phyloP scores from a whole-genome alignment of 2,888 invertebrate species.

The Odontocolon sp. region DNA sequence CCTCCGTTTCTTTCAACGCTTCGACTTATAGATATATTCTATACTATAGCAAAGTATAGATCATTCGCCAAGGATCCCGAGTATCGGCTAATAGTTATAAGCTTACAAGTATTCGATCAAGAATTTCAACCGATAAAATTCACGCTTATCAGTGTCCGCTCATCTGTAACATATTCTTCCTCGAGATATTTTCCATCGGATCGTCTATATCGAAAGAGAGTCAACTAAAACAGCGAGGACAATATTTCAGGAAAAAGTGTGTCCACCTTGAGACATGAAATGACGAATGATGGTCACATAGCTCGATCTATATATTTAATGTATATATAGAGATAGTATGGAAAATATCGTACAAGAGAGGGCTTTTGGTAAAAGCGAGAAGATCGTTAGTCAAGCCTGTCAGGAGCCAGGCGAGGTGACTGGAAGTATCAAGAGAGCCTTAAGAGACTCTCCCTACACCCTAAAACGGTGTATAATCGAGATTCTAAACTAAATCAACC shows the following conservation, averaged over 20 bases:
- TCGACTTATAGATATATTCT: too few species aligned
- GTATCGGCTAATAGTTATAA: not conserved
- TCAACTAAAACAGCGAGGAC: too few species aligned
- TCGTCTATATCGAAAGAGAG: too few species aligned
- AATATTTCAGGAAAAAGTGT: not conserved
- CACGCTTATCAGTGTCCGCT: conserved; percentile 27
- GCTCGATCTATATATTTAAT: not conserved
- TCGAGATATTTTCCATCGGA: too few species aligned
- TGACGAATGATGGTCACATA: conserved; percentile 17
- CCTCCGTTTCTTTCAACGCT: conserved; percentile 26
- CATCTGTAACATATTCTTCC: too few species aligned
- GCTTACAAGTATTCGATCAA: conserved; percentile 31
- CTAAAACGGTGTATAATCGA: conserved; percentile 12
- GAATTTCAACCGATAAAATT: conserved; percentile 34
- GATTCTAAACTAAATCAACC: not conserved
- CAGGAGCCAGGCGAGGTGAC: conserved; percentile 43
- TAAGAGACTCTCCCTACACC: not conserved
- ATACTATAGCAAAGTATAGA: conserved; percentile 4
- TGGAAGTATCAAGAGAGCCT: conserved; percentile 24
- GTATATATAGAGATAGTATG: not conserved
- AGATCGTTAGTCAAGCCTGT: conserved; percentile 51
- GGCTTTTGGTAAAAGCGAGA: conserved; percentile 20
- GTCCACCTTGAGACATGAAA: not conserved
- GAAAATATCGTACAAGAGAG: not conserved
- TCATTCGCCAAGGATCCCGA: too few species aligned